Conservation (phyloP, 2,797 vertebrate species). For the Scleropages formosus region DNA sequence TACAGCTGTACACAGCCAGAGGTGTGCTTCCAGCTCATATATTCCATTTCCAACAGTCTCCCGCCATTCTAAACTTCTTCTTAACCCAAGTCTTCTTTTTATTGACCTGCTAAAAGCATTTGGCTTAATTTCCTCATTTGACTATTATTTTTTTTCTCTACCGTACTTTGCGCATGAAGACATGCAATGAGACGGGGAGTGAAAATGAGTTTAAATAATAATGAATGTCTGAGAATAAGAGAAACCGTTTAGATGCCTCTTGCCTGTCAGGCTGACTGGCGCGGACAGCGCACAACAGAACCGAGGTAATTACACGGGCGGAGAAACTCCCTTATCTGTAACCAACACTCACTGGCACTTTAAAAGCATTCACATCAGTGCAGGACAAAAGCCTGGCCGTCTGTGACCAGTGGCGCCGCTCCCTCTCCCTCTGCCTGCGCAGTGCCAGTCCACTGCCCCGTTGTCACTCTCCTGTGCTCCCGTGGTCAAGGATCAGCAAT, state of each 20-base stretch:
- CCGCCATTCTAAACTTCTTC: no score
- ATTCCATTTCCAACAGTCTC: no score
- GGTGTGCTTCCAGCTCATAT: no score
- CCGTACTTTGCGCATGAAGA: background rate
- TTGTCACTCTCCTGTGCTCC: background rate
- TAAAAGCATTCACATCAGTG: constrained; percentile 62
- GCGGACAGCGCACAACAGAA: constrained; percentile 53
- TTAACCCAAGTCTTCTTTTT: no score
- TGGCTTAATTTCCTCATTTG: background rate
- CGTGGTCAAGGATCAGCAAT: no score
- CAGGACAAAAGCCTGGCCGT: constrained; percentile 19
- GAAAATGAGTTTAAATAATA: constrained; percentile 47
- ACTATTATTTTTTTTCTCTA: background rate
- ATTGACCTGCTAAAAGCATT: background rate
- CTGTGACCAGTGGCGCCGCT: background rate
- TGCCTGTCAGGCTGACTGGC: constrained; percentile 56
- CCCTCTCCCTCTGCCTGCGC: constrained; percentile 27
- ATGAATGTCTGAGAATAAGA: constrained; percentile 50
- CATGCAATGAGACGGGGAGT: background rate
- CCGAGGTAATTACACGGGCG: constrained; percentile 63
- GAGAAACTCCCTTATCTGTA: constrained; percentile 73
- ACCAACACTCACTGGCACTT: constrained; percentile 68
- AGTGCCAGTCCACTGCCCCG: background rate
- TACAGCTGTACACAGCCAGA: no score
- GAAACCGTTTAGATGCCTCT: constrained; percentile 41